Base-by-base conservation (phyloP, 1,140 invertebrate genomes). In the Nebria ingens region DNA sequence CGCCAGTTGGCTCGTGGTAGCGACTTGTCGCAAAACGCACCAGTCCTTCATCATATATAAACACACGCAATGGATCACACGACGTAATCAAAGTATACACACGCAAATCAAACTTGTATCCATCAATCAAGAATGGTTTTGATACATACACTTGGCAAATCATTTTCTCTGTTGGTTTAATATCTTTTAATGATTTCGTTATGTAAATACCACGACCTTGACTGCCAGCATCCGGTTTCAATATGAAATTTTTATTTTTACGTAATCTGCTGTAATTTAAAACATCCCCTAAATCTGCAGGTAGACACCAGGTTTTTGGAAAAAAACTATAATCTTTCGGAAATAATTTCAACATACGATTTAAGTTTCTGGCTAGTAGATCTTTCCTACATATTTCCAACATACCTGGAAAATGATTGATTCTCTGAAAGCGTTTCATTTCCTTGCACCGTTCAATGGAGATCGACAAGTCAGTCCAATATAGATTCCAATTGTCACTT, bases 101-200 rank as follows among this genome's bases (percentile, higher is more conserved):
- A 54, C 96, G 79, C 22, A 98, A 78, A 73, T 99, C 96, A 75
- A 98, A 99, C 75, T 99, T 99, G 66, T 89, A 96, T 15, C 91
- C 92, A 75, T 98, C 93, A 23, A 98, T 90, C 2, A 97, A 76
- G 62, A 91, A 92, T 0, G 88, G 88, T 73, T 75, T 80, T 45
- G 76, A 68, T 34, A 89, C 71, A 62, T 89, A 89, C 2, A 85
- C 76, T 68, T 94, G 91, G 68, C 89, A 93, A 54, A 93, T 89
- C 66, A 89, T 81, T 54, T 86, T 82, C 62, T 91, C 89, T 52
- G 79, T 77, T 1, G 83, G 78, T 64, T 86, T 87, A 45, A 93
- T 76, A 17, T 89, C 85, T 69, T 86, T 90, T 0, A 91, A 65
- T 56, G 73, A 62, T 71, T 82, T 87, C 0, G 88, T 90, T 13